These are phyloP conservation scores for Antitype chi DNA, from an alignment of 2,888 invertebrate species.

Conservation along the genomic window DNA sequence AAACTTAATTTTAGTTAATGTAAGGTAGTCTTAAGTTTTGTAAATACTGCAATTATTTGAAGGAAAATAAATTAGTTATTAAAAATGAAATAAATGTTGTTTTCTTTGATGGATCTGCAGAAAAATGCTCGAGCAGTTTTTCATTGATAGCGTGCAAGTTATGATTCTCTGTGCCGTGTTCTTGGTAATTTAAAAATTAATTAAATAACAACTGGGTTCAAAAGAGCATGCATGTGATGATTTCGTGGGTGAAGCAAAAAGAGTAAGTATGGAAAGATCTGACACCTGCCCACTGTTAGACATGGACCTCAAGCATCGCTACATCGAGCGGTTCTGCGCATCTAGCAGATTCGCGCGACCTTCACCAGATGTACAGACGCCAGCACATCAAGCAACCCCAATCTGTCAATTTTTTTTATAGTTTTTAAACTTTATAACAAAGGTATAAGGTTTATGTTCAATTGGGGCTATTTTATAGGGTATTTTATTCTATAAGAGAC, in stretches of 20 bases:
- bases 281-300: neutral
- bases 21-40: slow-evolving; percentile 42
- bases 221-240: neutral
- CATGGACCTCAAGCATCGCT: no score
- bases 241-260: neutral
- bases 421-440: no score
- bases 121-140: neutral
- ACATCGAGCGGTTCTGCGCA: no score
- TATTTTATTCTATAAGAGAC: no score
- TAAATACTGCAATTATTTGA: slow-evolving; percentile 40
- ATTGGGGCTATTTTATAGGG: no score
- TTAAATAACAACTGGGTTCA: neutral
- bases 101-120: slow-evolving; percentile 3
- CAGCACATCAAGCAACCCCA: no score
- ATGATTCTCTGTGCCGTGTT: neutral
- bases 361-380: no score
- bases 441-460: no score
- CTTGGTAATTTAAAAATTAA: neutral
- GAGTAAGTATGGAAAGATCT: no score
- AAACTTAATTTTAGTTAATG: slow-evolving; percentile 6
- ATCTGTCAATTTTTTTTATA: no score
- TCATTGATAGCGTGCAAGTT: neutral
- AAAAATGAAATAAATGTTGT: slow-evolving; percentile 2
- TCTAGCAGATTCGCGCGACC: no score
- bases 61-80: slow-evolving; percentile 32